Evolutionary conservation across 2,797 vertebrate species (phyloP).

Genomic region (Salmo trutta): DNA sequence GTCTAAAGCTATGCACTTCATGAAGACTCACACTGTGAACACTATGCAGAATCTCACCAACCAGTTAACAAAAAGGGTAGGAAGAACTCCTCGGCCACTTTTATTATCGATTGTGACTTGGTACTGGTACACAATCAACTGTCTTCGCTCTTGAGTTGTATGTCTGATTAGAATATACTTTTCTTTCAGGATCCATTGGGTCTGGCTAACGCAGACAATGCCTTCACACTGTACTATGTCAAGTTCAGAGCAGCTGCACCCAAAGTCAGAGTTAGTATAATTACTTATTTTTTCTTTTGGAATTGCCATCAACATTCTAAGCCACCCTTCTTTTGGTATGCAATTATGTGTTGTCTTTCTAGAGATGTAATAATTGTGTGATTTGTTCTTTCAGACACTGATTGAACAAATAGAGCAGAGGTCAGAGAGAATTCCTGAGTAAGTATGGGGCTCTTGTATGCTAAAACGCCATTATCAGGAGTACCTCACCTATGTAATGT

Average conservation of each 20-base stretch:
- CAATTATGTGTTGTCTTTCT: not conserved
- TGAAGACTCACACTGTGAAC: constrained; percentile 92
- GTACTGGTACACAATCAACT: not conserved
- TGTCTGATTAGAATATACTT: not conserved
- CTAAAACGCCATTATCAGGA: not conserved
- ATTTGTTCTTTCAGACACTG: constrained; percentile 79
- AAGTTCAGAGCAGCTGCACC: constrained; percentile 96
- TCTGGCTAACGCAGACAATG: constrained; percentile 89
- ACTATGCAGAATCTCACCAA: constrained; percentile 92
- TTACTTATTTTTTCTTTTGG: not conserved
- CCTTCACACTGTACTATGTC: constrained; percentile 96
- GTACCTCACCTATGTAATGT: not conserved
- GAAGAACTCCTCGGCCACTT: constrained; percentile 7
- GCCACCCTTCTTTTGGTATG: not conserved
- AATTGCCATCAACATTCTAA: not conserved
- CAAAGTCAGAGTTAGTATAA: constrained; percentile 91
- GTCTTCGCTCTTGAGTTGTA: not conserved
- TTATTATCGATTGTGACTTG: not conserved
- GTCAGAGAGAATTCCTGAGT: constrained; percentile 93
- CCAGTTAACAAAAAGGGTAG: constrained; percentile 94
- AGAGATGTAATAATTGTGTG: not conserved
- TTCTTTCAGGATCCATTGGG: constrained; percentile 84
- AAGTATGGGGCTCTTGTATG: constrained; percentile 62
- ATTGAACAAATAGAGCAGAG: constrained; percentile 96
- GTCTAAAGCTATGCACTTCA: constrained; percentile 95